phyloP scores from a whole-genome alignment of 2,113 vertebrate genomes.

The Myanophis thanlyinensis region DNA sequence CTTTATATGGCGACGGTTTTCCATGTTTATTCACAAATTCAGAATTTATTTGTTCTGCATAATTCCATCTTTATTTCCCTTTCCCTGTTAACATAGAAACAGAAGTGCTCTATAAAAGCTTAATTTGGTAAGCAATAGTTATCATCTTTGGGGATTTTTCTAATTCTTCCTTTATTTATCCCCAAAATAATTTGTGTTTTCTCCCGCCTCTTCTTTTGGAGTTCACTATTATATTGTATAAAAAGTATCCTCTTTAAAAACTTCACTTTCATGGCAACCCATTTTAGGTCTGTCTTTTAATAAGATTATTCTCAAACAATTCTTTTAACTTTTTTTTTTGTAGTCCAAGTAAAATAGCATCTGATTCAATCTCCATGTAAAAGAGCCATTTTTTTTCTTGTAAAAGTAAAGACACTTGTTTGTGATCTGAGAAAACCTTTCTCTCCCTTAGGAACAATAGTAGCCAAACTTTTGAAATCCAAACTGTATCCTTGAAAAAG shows the following conservation, averaged over 20 bases:
- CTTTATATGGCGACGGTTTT: neutral
- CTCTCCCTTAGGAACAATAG: neutral
- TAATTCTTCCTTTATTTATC: too few relatives aligned
- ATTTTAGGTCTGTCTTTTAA: too few relatives aligned
- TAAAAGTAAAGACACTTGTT: neutral
- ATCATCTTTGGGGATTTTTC: too few relatives aligned
- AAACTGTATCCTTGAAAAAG: neutral
- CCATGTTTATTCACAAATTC: neutral
- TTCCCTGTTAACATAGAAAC: neutral
- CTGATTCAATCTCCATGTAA: neutral
- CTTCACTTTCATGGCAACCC: too few relatives aligned
- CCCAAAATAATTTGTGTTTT: too few relatives aligned
- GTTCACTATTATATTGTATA: too few relatives aligned
- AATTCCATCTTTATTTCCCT: neutral
- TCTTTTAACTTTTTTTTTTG: too few relatives aligned
- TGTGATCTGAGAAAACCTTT: neutral
- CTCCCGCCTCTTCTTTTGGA: too few relatives aligned
- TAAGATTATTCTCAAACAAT: too few relatives aligned
- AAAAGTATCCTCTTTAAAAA: too few relatives aligned
- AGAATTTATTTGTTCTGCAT: neutral
- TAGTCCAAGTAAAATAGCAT: neutral
- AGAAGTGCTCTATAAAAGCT: too few relatives aligned
- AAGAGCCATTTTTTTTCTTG: neutral
- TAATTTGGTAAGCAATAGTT: too few relatives aligned
- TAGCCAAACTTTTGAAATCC: neutral